Percentiles rank a stretch among this genome's conserved stretches.
These are phyloP conservation scores for Gymnorhina tibicen DNA, from an alignment of 2,113 vertebrate species.

Conservation along the genomic window DNA sequence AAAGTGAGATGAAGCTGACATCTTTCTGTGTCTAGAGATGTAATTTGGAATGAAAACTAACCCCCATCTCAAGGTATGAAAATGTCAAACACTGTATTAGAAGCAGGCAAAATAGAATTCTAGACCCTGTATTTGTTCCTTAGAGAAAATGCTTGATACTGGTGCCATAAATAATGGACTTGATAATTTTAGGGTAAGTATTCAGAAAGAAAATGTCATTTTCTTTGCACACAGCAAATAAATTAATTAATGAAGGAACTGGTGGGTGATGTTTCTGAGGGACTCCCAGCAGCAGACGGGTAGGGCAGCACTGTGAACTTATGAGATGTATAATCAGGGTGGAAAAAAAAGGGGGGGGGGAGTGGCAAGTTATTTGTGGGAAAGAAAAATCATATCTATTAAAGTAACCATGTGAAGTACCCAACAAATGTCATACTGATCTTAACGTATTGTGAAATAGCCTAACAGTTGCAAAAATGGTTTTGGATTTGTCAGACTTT, in stretches of 20 bases:
- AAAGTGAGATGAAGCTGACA: background rate
- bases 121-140: background rate
- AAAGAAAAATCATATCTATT: background rate
- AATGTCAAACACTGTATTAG: background rate
- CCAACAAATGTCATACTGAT: background rate
- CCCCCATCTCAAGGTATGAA: background rate
- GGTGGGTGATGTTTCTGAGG: background rate
- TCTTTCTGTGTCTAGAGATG: background rate
- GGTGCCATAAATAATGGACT: background rate
- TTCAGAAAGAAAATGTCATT: background rate
- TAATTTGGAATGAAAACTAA: background rate
- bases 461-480: background rate
- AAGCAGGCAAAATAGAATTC: background rate
- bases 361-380: background rate
- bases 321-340: background rate
- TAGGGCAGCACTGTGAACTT: background rate
- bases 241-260: background rate
- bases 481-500: background rate
- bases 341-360: accelerated
- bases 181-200: background rate
- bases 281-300: accelerated
- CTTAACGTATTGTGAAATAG: background rate
- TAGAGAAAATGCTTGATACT: background rate
- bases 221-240: background rate
- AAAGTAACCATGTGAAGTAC: background rate